Evolutionary conservation across 1,140 invertebrate species (phyloP), one percentile per base, ranked within the genome.

Genomic region (Drosophila bocki): DNA sequence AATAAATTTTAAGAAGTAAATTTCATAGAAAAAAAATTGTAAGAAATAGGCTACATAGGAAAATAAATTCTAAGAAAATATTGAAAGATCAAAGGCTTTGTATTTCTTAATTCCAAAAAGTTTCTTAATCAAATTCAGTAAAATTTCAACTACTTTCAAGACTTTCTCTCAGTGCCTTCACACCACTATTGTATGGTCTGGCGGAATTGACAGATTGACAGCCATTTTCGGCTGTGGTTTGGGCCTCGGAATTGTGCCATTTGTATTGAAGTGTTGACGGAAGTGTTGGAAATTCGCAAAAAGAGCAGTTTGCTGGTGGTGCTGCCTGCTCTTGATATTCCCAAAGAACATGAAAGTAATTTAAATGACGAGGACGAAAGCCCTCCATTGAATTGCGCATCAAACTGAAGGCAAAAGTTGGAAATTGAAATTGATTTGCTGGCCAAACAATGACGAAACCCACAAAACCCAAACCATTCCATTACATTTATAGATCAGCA

Each of bases 241-340:
- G 56, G 32, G 50, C 7, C 26, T 35, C 19, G 32, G 35, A 19
- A 41, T 35, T 53, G 54, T 78, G 51, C 57, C 60, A 80, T 74
- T 74, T 82, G 80, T 70, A 61, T 77, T 90, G 75, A 82, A 90
- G 85, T 90, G 91, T 86, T 78, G 79, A 82, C 90, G 81, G 82
- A 85, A 88, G 77, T 84, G 80, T 80, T 88, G 85, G 80, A 84
- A 76, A 81, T 83, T 87, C 78, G 79, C 74, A 91, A 91, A 81
- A 91, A 86, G 72, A 81, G 70, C 83, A 5, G 57, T 41, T 56
- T 61, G 82, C 53, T 62, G 19, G 58, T 13, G 19, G 19, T 12
- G 50, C 44, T n/a, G 44, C 39, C 29, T 48, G 56, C 45, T 65
- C 68, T 50, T 58, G 37, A 39, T 74, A 47, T 51, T 60, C 45